A percentile compares a stretch with the other conserved stretches of the same genome.
These are phyloP conservation scores for Rhabdomys dilectus DNA, from an alignment of 2,113 vertebrate genomes.

Conservation along the genomic window DNA sequence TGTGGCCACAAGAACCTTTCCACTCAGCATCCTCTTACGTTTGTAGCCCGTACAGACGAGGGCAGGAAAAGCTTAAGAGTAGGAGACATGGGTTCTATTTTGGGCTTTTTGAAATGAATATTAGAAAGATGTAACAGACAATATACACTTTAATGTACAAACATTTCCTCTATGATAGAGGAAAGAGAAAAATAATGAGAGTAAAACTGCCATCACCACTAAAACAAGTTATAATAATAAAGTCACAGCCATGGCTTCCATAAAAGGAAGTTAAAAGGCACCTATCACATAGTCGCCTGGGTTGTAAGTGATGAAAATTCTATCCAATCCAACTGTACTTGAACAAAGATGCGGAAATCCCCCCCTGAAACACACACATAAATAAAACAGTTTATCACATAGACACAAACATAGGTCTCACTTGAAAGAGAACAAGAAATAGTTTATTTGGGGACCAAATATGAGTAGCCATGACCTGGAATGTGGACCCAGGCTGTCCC, in stretches of 20 bases:
- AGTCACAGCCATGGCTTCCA: background rate
- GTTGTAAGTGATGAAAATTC: background rate
- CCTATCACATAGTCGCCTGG: background rate
- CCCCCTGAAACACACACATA: no score
- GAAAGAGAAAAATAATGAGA: background rate
- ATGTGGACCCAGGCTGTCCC: background rate
- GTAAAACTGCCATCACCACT: background rate
- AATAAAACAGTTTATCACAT: background rate
- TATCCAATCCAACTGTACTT: background rate
- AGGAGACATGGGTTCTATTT: background rate
- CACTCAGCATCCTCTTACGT: background rate
- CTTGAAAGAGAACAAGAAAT: background rate
- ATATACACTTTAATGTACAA: background rate
- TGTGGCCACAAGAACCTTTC: background rate
- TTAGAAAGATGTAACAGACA: background rate
- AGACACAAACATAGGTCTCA: background rate
- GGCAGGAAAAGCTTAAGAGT: background rate
- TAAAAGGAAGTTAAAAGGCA: background rate
- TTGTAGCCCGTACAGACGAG: background rate
- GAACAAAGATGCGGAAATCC: background rate
- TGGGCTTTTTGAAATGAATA: background rate
- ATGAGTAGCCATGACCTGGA: background rate
- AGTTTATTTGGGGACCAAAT: background rate
- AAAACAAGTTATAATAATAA: background rate
- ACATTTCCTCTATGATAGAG: background rate